These are phyloP conservation scores for Mycalesis mineus DNA, from an alignment of 2,888 invertebrate genomes.

Conservation along the genomic window DNA sequence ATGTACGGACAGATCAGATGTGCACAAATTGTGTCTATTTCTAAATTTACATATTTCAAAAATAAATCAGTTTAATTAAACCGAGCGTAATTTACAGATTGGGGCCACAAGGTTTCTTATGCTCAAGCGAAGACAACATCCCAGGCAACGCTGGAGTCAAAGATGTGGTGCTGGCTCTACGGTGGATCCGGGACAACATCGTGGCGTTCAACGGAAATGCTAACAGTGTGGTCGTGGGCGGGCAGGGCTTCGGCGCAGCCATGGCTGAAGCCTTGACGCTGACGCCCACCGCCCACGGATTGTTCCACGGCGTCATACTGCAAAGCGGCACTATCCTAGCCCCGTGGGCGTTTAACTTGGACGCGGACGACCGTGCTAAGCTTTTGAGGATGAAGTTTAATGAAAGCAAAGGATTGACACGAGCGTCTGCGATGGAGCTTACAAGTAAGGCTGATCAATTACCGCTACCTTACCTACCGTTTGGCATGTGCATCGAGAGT, in stretches of 20 bases:
- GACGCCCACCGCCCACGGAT: conserved; percentile 46
- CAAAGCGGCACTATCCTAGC: conserved; percentile 63
- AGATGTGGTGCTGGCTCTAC: conserved; percentile 56
- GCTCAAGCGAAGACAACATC: conserved; percentile 49
- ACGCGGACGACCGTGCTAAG: conserved; percentile 50
- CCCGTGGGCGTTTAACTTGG: conserved; percentile 65
- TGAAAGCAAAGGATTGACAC: conserved; percentile 37
- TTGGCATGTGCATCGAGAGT: conserved; percentile 58
- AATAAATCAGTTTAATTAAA: not conserved
- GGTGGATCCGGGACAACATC: conserved; percentile 68
- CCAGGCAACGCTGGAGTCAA: conserved; percentile 66
- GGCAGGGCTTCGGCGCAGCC: conserved; percentile 64
- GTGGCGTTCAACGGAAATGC: conserved; percentile 65
- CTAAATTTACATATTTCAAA: no score
- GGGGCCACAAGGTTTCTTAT: conserved; percentile 60
- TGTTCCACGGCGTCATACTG: conserved; percentile 60
- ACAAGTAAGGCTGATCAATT: conserved; percentile 43
- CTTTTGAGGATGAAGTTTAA: conserved; percentile 37
- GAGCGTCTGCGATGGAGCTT: conserved; percentile 41
- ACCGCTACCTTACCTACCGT: conserved; percentile 54
- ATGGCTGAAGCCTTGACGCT: conserved; percentile 56
- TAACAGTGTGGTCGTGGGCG: conserved; percentile 53
- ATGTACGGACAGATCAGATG: no score
- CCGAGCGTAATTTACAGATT: conserved; percentile 38
- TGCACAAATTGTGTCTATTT: no score